Evolutionary conservation across 2,888 invertebrate species (phyloP), one percentile per base, ranked within the genome.

Genomic region (Andrena haemorrhoa): DNA sequence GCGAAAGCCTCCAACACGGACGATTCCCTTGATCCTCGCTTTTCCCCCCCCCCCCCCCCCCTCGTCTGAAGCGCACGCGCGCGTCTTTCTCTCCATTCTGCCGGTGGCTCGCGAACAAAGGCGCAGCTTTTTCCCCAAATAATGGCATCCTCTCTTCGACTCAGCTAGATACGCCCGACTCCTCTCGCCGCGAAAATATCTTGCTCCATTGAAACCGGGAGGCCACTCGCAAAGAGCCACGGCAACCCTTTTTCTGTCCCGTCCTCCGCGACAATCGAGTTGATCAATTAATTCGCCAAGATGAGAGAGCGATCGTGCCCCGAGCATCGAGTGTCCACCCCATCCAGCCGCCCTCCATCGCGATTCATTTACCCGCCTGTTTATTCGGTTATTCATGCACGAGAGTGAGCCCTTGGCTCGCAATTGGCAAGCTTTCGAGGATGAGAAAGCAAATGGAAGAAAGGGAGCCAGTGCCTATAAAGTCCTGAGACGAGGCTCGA

Each of bases 281-380:
- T 70, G 65, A 65, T 79, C 80, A 79, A 79, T 79, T 79, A 79
- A 35, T 60, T 60, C 70, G 58, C 49, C 31, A 49, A 70, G 80
- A 70, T 20, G 64, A 79, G 80, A 79, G 80, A 70, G 35, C 79
- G 35, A 79, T 79, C 79, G 79, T 68, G 20, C 20, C 47, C 66
- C 61, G 61, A 77, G 79, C 16, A 66, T 66, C 58, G 65, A 33
- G n/a, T 75, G 26, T 41, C 41, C 41, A 16, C 41, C 41, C 41
- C 41, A 41, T 41, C 41, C 47, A 29, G 56, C 26, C 63, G 41
- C 66, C 23, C 47, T 63, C 73, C n/a, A n/a, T 47, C 12, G 33
- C 64, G 26, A 64, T 20, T 65, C 58, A 26, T 33, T 49, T 35
- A 33, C 16, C 33, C 64, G 58, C 47, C 53, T 70, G 23, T 77